Percentiles rank a stretch among this genome's conserved stretches.
phyloP scores from a whole-genome alignment of 2,888 invertebrate genomes.

The Anaspis maculata region DNA sequence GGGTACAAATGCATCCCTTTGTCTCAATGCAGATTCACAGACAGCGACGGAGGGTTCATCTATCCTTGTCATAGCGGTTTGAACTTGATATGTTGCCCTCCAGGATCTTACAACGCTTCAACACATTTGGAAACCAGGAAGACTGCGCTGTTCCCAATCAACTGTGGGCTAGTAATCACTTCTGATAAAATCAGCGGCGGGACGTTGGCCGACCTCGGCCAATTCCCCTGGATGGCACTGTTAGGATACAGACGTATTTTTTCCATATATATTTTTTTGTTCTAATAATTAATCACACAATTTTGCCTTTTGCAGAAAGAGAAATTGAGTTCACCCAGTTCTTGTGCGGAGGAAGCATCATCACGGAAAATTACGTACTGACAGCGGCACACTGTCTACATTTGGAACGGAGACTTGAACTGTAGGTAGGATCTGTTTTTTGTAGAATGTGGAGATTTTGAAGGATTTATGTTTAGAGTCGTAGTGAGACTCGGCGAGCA shows the following conservation, averaged over 20 bases:
- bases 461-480: conserved; percentile 16
- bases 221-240: conserved; percentile 55
- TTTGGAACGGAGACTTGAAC: conserved; percentile 22
- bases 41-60: conserved; percentile 2
- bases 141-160: conserved; percentile 25
- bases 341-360: conserved; percentile 46
- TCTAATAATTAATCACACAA: too few relatives aligned
- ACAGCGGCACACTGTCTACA: conserved; percentile 53
- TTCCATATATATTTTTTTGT: neutral
- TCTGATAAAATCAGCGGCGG: conserved; percentile 57
- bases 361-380: conserved; percentile 47
- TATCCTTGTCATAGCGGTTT: conserved; percentile 20
- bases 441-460: neutral
- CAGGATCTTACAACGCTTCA: neutral
- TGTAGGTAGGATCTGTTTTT: conserved; percentile 28
- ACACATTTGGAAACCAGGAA: conserved; percentile 6
- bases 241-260: conserved; percentile 43
- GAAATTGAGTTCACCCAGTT: conserved; percentile 20
- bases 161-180: conserved; percentile 48
- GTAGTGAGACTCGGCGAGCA: conserved; percentile 59
- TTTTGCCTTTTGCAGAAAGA: conserved; percentile 22
- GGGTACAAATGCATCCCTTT: conserved; percentile 6
- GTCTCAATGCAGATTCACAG: conserved; percentile 2
- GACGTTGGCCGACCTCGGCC: conserved; percentile 48
- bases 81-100: conserved; percentile 20